Conservation (phyloP, 1,140 invertebrate genomes). For the Magallana angulata region DNA sequence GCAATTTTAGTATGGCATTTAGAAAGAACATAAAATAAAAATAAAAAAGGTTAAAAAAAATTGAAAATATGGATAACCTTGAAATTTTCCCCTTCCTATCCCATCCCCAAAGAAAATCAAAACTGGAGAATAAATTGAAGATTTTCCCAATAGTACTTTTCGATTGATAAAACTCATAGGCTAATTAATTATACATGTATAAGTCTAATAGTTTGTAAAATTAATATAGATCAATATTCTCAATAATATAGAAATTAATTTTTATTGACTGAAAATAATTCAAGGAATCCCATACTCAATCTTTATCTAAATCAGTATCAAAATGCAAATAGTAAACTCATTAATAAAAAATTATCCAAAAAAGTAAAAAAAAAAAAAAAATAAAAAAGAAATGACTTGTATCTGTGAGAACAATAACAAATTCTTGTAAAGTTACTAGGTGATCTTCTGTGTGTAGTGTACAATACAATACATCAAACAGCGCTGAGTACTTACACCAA, state of each 20-base stretch:
- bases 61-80: neutral
- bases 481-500: neutral
- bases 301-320: neutral
- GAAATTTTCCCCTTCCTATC: neutral
- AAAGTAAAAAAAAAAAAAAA: neutral
- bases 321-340: neutral
- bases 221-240: too few species aligned
- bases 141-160: too few species aligned
- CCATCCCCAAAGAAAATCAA: too few species aligned
- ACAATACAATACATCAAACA: neutral
- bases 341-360: neutral
- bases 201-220: too few species aligned
- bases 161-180: too few species aligned
- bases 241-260: too few species aligned
- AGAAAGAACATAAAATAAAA: neutral
- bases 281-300: neutral
- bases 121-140: too few species aligned
- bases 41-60: neutral
- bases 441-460: neutral
- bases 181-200: too few species aligned
- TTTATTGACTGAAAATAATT: neutral
- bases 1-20: slow-evolving; percentile 26
- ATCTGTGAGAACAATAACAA: slow-evolving; percentile 26
- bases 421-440: neutral
- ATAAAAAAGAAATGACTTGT: neutral